Evolutionary conservation across 2,113 vertebrate species (phyloP).

Genomic region (Parus major): DNA sequence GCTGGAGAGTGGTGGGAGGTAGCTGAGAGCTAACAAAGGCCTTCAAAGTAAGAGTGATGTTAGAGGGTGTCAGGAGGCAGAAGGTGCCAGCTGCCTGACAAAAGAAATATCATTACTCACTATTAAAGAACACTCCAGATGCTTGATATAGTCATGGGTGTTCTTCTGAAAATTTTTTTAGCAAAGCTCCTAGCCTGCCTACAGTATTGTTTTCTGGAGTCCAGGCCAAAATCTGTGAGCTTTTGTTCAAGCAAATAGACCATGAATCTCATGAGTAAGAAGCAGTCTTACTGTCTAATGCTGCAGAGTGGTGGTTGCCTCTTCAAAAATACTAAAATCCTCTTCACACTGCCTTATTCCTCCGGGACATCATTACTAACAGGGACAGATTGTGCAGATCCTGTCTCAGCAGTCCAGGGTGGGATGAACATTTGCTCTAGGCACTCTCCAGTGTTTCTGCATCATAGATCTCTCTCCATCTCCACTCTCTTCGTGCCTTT

Average conservation of each 20-base stretch:
- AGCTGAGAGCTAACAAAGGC: conserved; percentile 35
- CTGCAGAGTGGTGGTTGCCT: background rate
- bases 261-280: conserved; percentile 27
- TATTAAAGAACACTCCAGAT: conserved; percentile 67
- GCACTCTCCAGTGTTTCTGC: conserved; percentile 37
- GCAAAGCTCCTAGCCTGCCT: background rate
- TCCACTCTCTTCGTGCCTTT: conserved; percentile 9
- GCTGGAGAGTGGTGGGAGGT: conserved; percentile 8
- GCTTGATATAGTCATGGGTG: conserved; percentile 56
- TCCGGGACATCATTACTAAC: conserved; percentile 32
- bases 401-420: conserved; percentile 26
- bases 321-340: conserved; percentile 39
- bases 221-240: background rate
- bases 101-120: conserved; percentile 69
- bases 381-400: conserved; percentile 49
- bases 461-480: conserved; percentile 47
- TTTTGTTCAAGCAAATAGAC: conserved; percentile 11
- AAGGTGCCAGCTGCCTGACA: conserved; percentile 70
- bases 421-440: conserved; percentile 48
- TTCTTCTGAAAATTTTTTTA: conserved; percentile 18
- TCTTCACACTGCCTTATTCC: conserved; percentile 3
- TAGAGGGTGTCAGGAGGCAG: conserved; percentile 53
- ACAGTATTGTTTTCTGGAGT: background rate
- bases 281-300: background rate
- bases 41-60: conserved; percentile 65